Evolutionary conservation across 2,888 invertebrate species (phyloP), one percentile per base, ranked within the genome.

Genomic region (Andrena trimmerana): DNA sequence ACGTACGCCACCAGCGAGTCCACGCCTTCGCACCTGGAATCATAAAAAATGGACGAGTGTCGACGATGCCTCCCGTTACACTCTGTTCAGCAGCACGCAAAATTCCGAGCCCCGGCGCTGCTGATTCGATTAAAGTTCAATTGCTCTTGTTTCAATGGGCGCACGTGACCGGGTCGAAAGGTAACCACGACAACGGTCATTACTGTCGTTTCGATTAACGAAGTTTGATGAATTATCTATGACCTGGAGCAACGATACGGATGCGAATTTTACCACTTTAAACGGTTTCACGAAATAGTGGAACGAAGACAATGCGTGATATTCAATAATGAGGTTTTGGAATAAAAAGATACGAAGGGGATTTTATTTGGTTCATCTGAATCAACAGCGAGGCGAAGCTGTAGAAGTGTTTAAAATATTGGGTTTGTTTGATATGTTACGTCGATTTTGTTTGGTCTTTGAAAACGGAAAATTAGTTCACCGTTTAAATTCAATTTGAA

Each of bases 1-100:
- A 98, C 97, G 93, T 97, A 97, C 16, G 97, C 97, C 93, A 97
- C 96, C 81, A 98, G 94, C n/a, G 97, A 96, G 94, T 98, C 98
- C 89, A 96, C 96, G 88, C 96, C 96, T 67, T 97, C 96, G 93
- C 98, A 98, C 88, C 97, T 98, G 95, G 27, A 95, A 74, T 74
- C 54, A 48, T 10, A 33, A 24, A 5, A 63, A 68, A 52, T 13
- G 7, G 31, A 36, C 27, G 24, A 33, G 24, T 48, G 10, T 65
- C 24, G 62, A n/a, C 27, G 24, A 54, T 20, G 52, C 36, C 27
- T 52, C 42, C n/a, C 48, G 54, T 24, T n/a, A 1, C n/a, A n/a
- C 33, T 68, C 62, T 24, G 36, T 57, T 70, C 13, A 48, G 10
- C 31, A 13, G 29, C 4, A 20, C 42, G 42, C 70, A 29, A 29